Evolutionary conservation across 2,888 invertebrate species (phyloP).

Genomic region (Chymomyza caudatula): DNA sequence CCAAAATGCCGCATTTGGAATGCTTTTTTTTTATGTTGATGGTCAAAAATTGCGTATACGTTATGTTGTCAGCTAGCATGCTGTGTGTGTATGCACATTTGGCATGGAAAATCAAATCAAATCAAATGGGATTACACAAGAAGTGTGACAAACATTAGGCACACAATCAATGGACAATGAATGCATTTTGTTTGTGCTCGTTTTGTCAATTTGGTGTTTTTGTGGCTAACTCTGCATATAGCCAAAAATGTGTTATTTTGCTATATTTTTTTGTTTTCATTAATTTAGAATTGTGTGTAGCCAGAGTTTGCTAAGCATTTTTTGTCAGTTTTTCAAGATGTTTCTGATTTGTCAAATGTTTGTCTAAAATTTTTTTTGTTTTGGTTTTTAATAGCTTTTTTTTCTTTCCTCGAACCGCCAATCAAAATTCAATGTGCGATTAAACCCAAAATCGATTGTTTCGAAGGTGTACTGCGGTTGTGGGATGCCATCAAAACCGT

Average conservation of each 20-base stretch:
- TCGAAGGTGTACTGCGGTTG: slow-evolving; percentile 27
- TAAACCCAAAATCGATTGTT: slow-evolving; percentile 28
- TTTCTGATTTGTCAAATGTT: slow-evolving; percentile 60
- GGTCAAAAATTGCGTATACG: not conserved
- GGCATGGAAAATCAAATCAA: not conserved
- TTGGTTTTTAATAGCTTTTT: slow-evolving; percentile 25
- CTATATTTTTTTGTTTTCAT: too few relatives aligned
- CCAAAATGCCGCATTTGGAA: not conserved
- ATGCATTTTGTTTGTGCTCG: not conserved
- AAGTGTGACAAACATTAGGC: not conserved
- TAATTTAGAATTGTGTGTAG: too few relatives aligned
- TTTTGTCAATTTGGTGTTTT: not conserved
- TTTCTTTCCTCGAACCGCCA: slow-evolving; percentile 28
- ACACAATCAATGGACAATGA: not conserved
- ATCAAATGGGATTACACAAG: not conserved
- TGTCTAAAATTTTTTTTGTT: slow-evolving; percentile 51
- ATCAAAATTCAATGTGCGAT: slow-evolving; percentile 62
- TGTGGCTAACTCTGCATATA: too few relatives aligned
- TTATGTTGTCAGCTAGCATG: too few relatives aligned
- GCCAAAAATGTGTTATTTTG: too few relatives aligned
- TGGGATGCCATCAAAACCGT: slow-evolving; percentile 2
- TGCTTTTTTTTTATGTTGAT: not conserved
- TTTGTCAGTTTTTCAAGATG: slow-evolving; percentile 13
- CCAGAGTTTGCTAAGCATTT: not conserved
- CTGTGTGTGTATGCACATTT: too few relatives aligned